Evolutionary conservation across 2,888 invertebrate species (phyloP).

Genomic region (Unio delphinus): DNA sequence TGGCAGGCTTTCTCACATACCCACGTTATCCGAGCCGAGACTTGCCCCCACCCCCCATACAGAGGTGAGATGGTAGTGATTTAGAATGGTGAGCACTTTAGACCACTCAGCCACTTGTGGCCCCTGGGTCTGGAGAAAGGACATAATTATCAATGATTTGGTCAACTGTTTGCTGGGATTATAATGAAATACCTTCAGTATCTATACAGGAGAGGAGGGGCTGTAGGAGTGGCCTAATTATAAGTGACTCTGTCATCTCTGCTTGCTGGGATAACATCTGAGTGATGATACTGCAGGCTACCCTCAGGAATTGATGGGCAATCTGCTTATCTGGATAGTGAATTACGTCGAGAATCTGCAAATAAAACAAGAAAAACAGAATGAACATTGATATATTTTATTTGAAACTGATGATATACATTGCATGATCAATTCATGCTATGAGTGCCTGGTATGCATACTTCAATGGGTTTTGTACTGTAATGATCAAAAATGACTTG

Average conservation of each 20-base stretch:
- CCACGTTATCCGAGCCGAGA: too few species aligned
- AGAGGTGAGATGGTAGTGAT: too few species aligned
- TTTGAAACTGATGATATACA: not conserved
- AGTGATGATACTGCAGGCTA: conserved; percentile 52
- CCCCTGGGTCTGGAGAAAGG: too few species aligned
- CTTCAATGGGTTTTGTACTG: too few species aligned
- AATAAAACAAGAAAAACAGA: not conserved
- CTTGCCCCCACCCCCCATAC: too few species aligned
- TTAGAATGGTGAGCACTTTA: too few species aligned
- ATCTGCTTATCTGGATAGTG: conserved; percentile 39
- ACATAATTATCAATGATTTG: too few species aligned
- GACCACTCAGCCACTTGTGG: too few species aligned
- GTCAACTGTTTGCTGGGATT: too few species aligned
- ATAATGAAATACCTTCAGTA: conserved; percentile 11
- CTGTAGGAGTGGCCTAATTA: conserved; percentile 43
- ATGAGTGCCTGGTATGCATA: not conserved
- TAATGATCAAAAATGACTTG: not conserved
- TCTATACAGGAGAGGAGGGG: conserved; percentile 43
- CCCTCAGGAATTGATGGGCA: conserved; percentile 43
- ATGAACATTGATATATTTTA: not conserved
- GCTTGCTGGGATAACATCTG: conserved; percentile 45
- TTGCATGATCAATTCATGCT: not conserved
- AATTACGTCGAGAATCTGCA: conserved; percentile 54
- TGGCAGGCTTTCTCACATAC: too few species aligned
- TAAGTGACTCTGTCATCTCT: conserved; percentile 31